phyloP scores from a whole-genome alignment of 2,888 invertebrate genomes.

The Scaptomyza parva region DNA sequence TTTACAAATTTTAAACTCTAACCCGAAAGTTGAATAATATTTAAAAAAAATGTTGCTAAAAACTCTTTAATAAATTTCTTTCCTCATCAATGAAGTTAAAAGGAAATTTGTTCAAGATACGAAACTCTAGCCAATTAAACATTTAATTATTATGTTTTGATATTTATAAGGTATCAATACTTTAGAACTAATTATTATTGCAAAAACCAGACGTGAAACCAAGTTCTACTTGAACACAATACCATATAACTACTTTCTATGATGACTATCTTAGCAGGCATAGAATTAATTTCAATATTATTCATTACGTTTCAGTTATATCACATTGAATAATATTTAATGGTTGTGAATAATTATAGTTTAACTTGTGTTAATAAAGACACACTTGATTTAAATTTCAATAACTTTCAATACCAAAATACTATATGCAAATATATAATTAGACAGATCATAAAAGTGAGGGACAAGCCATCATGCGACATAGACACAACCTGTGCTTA shows the following conservation, averaged over 20 bases:
- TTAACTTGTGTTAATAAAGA: background rate
- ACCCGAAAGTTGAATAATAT: too few relatives aligned
- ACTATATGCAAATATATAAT: too few relatives aligned
- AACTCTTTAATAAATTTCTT: too few relatives aligned
- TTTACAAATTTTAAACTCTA: too few relatives aligned
- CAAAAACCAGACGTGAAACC: background rate
- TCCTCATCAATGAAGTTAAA: too few relatives aligned
- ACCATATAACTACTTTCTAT: background rate
- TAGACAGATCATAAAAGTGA: slow-evolving; percentile 3
- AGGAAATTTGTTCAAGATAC: too few relatives aligned
- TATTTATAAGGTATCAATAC: background rate
- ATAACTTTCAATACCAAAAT: background rate
- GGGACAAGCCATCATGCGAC: slow-evolving; percentile 51
- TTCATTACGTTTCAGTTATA: background rate
- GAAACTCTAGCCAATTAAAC: too few relatives aligned
- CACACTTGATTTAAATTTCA: background rate
- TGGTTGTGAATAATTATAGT: background rate
- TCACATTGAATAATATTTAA: background rate
- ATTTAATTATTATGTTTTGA: too few relatives aligned
- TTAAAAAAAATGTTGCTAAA: too few relatives aligned
- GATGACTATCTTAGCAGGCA: too few relatives aligned
- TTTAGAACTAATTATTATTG: background rate
- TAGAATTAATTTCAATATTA: too few relatives aligned
- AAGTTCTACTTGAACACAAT: background rate
- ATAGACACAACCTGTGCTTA: slow-evolving; percentile 23